A percentile compares a stretch with the other conserved stretches of the same genome.
Conservation (phyloP, 2,888 invertebrate genomes). For the Cantharis nigra region DNA sequence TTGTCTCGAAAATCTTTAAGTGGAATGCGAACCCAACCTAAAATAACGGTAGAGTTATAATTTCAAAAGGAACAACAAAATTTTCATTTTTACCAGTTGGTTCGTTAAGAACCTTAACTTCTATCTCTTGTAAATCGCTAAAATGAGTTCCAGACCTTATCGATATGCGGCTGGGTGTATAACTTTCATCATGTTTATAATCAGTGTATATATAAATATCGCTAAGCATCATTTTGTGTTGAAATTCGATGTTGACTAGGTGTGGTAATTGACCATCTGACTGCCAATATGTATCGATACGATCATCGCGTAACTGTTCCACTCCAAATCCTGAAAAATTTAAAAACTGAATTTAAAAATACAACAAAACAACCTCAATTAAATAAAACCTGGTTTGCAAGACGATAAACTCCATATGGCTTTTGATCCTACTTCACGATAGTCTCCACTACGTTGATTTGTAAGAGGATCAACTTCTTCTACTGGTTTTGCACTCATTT, state of each 20-base stretch:
- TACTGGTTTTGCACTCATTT: conserved; percentile 6
- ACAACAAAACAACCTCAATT: conserved; percentile 23
- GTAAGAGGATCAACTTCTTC: conserved; percentile 63
- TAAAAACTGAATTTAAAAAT: not conserved
- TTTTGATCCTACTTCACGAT: conserved; percentile 54
- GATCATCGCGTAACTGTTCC: conserved; percentile 92
- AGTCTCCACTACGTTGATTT: conserved; percentile 51
- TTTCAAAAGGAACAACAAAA: not conserved
- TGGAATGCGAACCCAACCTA: conserved; percentile 94
- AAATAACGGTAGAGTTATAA: not conserved
- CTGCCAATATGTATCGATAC: conserved; percentile 98
- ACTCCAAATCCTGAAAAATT: conserved; percentile 86
- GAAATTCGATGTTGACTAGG: conserved; percentile 95
- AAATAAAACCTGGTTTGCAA: conserved; percentile 90
- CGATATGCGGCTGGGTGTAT: conserved; percentile 94
- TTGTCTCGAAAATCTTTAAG: conserved; percentile 86
- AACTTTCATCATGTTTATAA: conserved; percentile 97
- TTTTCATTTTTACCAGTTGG: conserved; percentile 68
- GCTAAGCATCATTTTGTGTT: conserved; percentile 90
- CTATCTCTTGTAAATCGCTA: conserved; percentile 94
- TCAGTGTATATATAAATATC: conserved; percentile 97
- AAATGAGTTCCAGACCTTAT: conserved; percentile 94
- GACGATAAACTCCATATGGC: conserved; percentile 97
- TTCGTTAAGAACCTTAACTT: conserved; percentile 90
- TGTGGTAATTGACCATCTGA: conserved; percentile 99